phyloP scores from a whole-genome alignment of 2,888 invertebrate species.

The Pandemis heparana region DNA sequence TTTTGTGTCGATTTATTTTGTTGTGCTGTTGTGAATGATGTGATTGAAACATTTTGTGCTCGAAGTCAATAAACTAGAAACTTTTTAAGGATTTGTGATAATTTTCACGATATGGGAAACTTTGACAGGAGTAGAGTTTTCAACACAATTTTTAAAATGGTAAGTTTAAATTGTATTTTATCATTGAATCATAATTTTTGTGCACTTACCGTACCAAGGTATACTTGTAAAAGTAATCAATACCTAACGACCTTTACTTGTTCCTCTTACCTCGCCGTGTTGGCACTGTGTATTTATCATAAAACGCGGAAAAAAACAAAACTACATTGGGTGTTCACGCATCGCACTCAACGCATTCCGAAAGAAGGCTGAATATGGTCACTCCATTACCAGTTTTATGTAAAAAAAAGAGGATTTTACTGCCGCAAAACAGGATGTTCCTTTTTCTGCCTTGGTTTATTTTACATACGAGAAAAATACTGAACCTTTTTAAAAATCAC shows the following conservation, averaged over 20 bases:
- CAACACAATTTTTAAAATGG: constrained; percentile 72
- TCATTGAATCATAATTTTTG: not conserved
- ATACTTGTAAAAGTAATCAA: constrained; percentile 5
- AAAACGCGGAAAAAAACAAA: constrained; percentile 18
- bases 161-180: constrained; percentile 56
- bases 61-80: constrained; percentile 49
- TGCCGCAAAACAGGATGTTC: not conserved
- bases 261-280: constrained; percentile 40
- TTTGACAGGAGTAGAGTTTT: constrained; percentile 69
- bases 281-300: constrained; percentile 23
- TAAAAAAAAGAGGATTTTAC: not conserved
- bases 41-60: constrained; percentile 70
- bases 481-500: not conserved
- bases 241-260: constrained; percentile 34
- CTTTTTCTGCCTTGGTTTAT: not conserved
- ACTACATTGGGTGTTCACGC: constrained; percentile 16
- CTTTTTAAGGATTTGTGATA: constrained; percentile 61
- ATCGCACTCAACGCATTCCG: constrained; percentile 32
- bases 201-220: constrained; percentile 2
- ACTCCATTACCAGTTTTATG: constrained; percentile 10
- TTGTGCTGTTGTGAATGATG: constrained; percentile 77
- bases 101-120: constrained; percentile 70
- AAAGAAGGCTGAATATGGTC: not conserved
- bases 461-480: too few relatives aligned
- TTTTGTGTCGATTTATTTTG: constrained; percentile 51